These are phyloP conservation scores for Phrixothrix hirtus DNA, from an alignment of 2,888 invertebrate genomes.

Conservation along the genomic window DNA sequence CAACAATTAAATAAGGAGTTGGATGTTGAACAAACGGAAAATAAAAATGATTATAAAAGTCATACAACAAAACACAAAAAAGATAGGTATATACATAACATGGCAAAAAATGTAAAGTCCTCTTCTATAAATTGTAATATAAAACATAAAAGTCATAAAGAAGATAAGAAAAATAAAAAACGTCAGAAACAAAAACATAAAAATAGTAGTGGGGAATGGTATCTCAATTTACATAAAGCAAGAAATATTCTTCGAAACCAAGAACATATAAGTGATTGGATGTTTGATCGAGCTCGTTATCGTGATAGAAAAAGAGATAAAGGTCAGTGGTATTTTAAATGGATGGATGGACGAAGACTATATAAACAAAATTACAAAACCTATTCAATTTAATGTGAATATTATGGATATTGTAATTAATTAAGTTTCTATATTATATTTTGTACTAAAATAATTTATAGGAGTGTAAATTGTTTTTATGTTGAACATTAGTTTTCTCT, in stretches of 20 bases:
- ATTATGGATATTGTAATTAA: conserved; percentile 8
- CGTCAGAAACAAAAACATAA: conserved; percentile 5
- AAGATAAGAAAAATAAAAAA: conserved; percentile 7
- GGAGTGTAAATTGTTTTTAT: no score
- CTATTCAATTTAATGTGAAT: conserved; percentile 19
- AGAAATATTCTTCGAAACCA: conserved; percentile 40
- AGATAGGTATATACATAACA: no score
- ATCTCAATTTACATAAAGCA: conserved; percentile 41
- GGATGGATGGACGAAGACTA: conserved; percentile 46
- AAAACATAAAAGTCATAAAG: not conserved
- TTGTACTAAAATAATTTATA: no score
- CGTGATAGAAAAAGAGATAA: conserved; percentile 43
- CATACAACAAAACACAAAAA: no score
- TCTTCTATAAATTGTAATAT: conserved; percentile 3
- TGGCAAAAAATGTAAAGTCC: not conserved
- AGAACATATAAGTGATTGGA: conserved; percentile 40
- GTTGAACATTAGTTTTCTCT: not conserved
- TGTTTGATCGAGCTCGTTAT: conserved; percentile 42
- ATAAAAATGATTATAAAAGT: no score
- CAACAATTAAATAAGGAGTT: no score
- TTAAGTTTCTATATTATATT: not conserved
- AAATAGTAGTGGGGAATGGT: conserved; percentile 44
- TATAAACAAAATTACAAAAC: conserved; percentile 23
- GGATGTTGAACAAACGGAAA: no score
- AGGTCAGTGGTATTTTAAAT: conserved; percentile 49